Evolutionary conservation across 2,797 vertebrate genomes (phyloP).

Genomic region (Sylvilagus floridanus): DNA sequence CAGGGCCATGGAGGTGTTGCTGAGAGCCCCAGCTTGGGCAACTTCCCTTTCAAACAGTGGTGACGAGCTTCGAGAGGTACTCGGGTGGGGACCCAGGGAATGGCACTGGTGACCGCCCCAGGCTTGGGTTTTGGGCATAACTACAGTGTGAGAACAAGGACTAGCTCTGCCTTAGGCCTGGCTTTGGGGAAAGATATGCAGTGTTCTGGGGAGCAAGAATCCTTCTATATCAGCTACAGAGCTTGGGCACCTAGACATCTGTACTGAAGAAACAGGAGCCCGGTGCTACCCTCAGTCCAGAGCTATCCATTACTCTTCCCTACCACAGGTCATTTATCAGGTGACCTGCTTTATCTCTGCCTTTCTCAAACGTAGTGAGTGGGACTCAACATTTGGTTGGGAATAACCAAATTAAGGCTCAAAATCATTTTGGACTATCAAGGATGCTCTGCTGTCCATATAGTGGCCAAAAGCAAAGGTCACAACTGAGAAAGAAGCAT

Average conservation of each 20-base stretch:
- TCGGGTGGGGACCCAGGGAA: background rate
- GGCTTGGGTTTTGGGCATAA: background rate
- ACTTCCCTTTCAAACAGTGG: background rate
- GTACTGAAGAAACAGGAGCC: background rate
- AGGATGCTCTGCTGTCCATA: background rate
- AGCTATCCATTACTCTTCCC: background rate
- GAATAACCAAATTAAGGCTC: background rate
- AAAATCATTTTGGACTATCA: background rate
- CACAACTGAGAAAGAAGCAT: background rate
- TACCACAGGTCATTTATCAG: background rate
- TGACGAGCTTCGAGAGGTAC: background rate
- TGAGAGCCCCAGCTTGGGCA: background rate
- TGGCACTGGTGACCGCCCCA: background rate
- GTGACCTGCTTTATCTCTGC: background rate
- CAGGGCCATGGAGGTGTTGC: background rate
- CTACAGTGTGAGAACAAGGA: background rate
- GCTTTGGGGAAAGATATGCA: background rate
- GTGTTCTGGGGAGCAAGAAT: background rate
- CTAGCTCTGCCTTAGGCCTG: background rate
- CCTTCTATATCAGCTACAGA: background rate
- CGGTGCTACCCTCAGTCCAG: background rate
- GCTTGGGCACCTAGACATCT: background rate
- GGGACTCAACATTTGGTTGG: background rate
- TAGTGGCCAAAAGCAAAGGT: background rate
- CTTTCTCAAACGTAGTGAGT: background rate